phyloP scores from a whole-genome alignment of 2,797 vertebrate species.

The Decapterus maruadsi region DNA sequence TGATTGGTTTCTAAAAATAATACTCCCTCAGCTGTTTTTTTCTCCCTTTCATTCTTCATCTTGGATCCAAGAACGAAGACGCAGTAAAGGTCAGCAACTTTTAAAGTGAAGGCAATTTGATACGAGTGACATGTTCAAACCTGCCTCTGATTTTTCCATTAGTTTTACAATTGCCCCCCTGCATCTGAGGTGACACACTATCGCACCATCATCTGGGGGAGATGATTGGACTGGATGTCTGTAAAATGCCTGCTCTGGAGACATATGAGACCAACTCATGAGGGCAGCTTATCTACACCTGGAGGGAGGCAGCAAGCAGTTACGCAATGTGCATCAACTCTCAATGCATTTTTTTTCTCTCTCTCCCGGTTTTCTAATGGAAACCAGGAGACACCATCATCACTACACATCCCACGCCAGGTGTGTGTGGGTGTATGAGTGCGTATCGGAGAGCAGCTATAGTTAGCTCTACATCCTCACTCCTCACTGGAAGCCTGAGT shows the following conservation, averaged over 20 bases:
- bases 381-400: slow-evolving; percentile 35
- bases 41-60: slow-evolving; percentile 6
- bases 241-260: slow-evolving; percentile 32
- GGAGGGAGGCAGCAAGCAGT: not conserved
- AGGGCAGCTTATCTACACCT: not conserved
- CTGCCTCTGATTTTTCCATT: slow-evolving; percentile 66
- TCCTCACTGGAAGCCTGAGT: slow-evolving; percentile 36
- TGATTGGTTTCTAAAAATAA: slow-evolving; percentile 62
- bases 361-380: not conserved
- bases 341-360: slow-evolving; percentile 7
- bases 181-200: slow-evolving; percentile 31
- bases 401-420: slow-evolving; percentile 17
- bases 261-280: not conserved
- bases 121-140: slow-evolving; percentile 36
- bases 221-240: slow-evolving; percentile 44
- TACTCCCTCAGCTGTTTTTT: slow-evolving; percentile 4
- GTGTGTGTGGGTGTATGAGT: slow-evolving; percentile 23
- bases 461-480: slow-evolving; percentile 44
- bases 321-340: slow-evolving; percentile 1
- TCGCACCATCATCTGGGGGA: slow-evolving; percentile 16
- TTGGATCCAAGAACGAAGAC: slow-evolving; percentile 32
- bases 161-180: slow-evolving; percentile 41
- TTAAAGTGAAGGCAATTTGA: slow-evolving; percentile 42
- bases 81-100: slow-evolving; percentile 22
- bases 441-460: slow-evolving; percentile 35